phyloP scores from a whole-genome alignment of 2,888 invertebrate genomes.

The Autographa pulchrina region DNA sequence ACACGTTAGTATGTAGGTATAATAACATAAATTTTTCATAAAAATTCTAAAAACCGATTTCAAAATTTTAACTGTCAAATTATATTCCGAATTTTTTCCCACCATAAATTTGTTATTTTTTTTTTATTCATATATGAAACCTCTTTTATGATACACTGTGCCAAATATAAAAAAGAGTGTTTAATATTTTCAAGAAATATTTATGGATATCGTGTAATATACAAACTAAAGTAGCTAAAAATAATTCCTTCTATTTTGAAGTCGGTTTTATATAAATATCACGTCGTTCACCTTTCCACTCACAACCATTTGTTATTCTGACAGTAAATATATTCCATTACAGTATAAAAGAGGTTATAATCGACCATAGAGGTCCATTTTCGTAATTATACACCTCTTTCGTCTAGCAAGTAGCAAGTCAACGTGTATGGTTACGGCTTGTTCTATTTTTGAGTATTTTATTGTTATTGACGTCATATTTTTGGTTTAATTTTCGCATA shows the following conservation, averaged over 20 bases:
- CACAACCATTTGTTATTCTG: constrained; percentile 54
- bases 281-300: constrained; percentile 31
- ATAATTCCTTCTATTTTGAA: background rate
- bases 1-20: background rate
- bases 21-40: background rate
- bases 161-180: no score
- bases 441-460: constrained; percentile 4
- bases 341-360: constrained; percentile 17
- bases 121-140: no score
- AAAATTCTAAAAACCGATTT: background rate
- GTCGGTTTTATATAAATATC: constrained; percentile 22
- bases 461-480: no score
- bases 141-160: no score
- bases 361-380: constrained; percentile 17
- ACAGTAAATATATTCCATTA: constrained; percentile 46
- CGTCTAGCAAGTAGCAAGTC: constrained; percentile 12
- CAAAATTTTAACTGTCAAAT: background rate
- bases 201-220: no score
- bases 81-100: no score
- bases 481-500: no score
- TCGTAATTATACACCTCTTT: constrained; percentile 32
- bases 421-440: background rate
- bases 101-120: no score
- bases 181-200: no score
- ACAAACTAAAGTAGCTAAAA: no score